Base-by-base conservation (phyloP, 2,797 vertebrate species). In the Petrocephalus sullivani region DNA sequence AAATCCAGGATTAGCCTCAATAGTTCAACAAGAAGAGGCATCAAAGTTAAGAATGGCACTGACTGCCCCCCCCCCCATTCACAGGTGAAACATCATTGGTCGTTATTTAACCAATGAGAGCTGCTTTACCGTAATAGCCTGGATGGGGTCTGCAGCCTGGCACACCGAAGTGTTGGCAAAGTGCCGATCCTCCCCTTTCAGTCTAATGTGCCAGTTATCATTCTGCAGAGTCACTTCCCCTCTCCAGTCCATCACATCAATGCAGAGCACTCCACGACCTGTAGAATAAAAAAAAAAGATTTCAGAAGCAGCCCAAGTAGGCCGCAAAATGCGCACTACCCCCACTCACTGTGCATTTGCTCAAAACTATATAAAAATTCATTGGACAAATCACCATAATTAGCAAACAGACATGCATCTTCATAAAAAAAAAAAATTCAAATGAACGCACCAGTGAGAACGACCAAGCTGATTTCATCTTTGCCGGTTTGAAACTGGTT, bases 191-290 rank as follows among this genome's bases (percentile, higher is more conserved):
- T 94, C 91, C 87, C 94, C 92, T 90, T 92, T 94, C 21, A 93
- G 87, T 89, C 93, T 90, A 21, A 96, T 88, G 2, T 94, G 94
- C 95, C 95, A 96, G 87, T 89, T 92, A 53, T 91, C 90, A 10
- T 89, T 91, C 28, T 92, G 92, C 67, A 91, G 90, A 0, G 92
- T 94, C 87, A 95, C 91, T 0, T 78, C 87, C 8, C 96, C 96
- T 81, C 83, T 92, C 95, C 95, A 96, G 87, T 89, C 81, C 92
- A 95, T 96, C 0, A 96, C 90, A 71, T 96, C 96, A 1, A 96
- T 90, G 89, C 96, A 96, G 92, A 95, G 95, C 85, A 96, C 90
- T 21, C 94, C 95, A 19, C 92, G 92, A 81, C 95, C 96, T 96
- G 90, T 0, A 82, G 0, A 84, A 10, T 82, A 10, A 57, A 6